These are phyloP conservation scores for Flabesymbios commensalis DNA, from an alignment of 2,888 invertebrate genomes.

Conservation along the genomic window DNA sequence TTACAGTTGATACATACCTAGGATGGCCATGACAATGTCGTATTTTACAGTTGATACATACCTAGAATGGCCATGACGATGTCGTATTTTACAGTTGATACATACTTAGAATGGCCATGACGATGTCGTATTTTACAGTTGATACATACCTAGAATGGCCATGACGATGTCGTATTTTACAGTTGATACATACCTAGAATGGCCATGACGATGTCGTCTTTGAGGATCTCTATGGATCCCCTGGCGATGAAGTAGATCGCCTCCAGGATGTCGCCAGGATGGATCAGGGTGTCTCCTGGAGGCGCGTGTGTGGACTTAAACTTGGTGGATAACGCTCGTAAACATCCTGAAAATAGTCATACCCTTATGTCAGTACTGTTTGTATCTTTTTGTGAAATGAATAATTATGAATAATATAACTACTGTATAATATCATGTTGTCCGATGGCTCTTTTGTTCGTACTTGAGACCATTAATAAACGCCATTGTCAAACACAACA, in stretches of 20 bases:
- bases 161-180: too few relatives aligned
- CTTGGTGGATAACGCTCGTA: conserved; percentile 58
- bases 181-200: conserved; percentile 59
- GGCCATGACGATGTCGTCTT: conserved; percentile 59
- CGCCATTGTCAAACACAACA: too few relatives aligned
- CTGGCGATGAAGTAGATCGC: conserved; percentile 60
- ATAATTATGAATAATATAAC: too few relatives aligned
- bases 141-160: neutral
- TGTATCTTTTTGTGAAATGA: too few relatives aligned
- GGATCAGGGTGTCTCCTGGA: conserved; percentile 60
- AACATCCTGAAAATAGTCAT: conserved; percentile 56
- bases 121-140: conserved; percentile 57
- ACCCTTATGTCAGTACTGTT: too few relatives aligned
- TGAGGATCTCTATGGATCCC: conserved; percentile 60
- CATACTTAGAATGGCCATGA: conserved; percentile 60
- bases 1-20: neutral
- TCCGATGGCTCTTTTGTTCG: too few relatives aligned
- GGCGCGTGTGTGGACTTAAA: conserved; percentile 62
- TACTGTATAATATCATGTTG: too few relatives aligned
- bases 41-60: too few relatives aligned
- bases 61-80: neutral
- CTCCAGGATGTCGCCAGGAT: conserved; percentile 60
- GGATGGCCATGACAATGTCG: neutral
- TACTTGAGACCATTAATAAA: too few relatives aligned
- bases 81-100: too few relatives aligned